Percentiles rank a stretch among this genome's conserved stretches.
These are phyloP conservation scores for Drosophila fuyamai DNA, from an alignment of 1,140 invertebrate species.

Conservation along the genomic window DNA sequence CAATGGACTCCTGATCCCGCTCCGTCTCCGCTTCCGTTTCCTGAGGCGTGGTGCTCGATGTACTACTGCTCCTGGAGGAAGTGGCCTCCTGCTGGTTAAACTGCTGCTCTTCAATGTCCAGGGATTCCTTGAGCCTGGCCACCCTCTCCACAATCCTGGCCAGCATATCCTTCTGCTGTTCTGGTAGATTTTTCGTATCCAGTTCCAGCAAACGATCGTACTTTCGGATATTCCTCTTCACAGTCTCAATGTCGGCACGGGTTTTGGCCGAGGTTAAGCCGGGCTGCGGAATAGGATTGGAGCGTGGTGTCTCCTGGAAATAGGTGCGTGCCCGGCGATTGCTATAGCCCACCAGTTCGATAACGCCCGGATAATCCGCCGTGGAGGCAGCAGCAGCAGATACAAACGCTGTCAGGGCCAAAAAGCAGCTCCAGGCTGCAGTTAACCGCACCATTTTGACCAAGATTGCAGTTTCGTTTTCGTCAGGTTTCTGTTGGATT, in stretches of 20 bases:
- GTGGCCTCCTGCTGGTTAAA: slow-evolving; percentile 56
- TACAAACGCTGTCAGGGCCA: slow-evolving; percentile 50
- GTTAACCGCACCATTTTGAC: slow-evolving; percentile 60
- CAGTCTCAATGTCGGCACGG: slow-evolving; percentile 78
- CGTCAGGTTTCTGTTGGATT: slow-evolving; percentile 4
- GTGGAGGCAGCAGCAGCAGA: slow-evolving; percentile 15
- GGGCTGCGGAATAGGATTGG: slow-evolving; percentile 24
- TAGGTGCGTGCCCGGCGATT: slow-evolving; percentile 80
- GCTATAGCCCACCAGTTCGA: slow-evolving; percentile 81
- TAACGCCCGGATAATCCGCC: slow-evolving; percentile 77
- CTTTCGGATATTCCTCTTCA: slow-evolving; percentile 81
- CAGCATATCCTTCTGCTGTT: slow-evolving; percentile 84
- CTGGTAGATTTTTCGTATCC: slow-evolving; percentile 81
- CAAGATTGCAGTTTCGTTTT: slow-evolving; percentile 28
- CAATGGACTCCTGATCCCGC: slow-evolving; percentile 43
- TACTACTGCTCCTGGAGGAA: slow-evolving; percentile 18
- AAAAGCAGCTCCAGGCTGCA: slow-evolving; percentile 64
- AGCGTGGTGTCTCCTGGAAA: slow-evolving; percentile 56
- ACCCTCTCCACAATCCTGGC: slow-evolving; percentile 83
- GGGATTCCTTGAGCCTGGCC: slow-evolving; percentile 74
- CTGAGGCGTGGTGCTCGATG: slow-evolving; percentile 21
- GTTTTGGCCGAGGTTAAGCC: slow-evolving; percentile 67
- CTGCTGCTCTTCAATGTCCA: slow-evolving; percentile 76
- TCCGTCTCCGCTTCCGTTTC: slow-evolving; percentile 25
- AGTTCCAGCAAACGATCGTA: slow-evolving; percentile 78